Evolutionary conservation across 2,797 vertebrate species (phyloP).

Genomic region (Sylvilagus floridanus): DNA sequence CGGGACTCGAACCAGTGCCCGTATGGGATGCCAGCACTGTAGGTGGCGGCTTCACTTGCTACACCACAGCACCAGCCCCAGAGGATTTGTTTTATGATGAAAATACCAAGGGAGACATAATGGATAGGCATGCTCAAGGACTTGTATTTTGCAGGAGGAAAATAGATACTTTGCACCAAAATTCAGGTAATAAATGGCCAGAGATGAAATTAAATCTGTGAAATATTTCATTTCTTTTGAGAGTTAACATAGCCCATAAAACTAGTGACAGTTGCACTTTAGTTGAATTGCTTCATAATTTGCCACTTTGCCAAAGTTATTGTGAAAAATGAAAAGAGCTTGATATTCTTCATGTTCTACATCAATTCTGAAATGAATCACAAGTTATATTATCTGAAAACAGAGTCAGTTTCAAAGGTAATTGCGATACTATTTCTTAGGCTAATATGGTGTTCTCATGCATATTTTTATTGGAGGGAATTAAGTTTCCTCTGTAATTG

Average conservation of each 20-base stretch:
- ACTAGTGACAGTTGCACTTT: conserved; percentile 43
- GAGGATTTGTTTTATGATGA: background rate
- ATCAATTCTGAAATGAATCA: conserved; percentile 59
- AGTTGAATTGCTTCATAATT: conserved; percentile 62
- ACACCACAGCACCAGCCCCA: too few species aligned
- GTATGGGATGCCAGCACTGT: too few species aligned
- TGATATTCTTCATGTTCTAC: conserved; percentile 61
- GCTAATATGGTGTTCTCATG: conserved; percentile 25
- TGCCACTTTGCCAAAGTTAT: conserved; percentile 65
- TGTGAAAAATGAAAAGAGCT: conserved; percentile 53
- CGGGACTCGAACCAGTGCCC: too few species aligned
- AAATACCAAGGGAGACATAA: background rate
- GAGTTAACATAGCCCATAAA: conserved; percentile 64
- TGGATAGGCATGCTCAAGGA: background rate
- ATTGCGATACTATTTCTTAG: conserved; percentile 31
- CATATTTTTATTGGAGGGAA: conserved; percentile 13
- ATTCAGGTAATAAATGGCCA: conserved; percentile 45
- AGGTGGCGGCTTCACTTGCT: too few species aligned
- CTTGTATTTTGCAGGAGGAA: background rate
- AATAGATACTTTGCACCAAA: background rate
- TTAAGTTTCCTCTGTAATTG: conserved; percentile 12
- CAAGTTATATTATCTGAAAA: conserved; percentile 54
- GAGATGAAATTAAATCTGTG: conserved; percentile 60
- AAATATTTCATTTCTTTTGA: conserved; percentile 64
- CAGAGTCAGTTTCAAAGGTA: conserved; percentile 36